Base-by-base conservation (phyloP, 2,888 invertebrate genomes). In the Hedychridium roseum region DNA sequence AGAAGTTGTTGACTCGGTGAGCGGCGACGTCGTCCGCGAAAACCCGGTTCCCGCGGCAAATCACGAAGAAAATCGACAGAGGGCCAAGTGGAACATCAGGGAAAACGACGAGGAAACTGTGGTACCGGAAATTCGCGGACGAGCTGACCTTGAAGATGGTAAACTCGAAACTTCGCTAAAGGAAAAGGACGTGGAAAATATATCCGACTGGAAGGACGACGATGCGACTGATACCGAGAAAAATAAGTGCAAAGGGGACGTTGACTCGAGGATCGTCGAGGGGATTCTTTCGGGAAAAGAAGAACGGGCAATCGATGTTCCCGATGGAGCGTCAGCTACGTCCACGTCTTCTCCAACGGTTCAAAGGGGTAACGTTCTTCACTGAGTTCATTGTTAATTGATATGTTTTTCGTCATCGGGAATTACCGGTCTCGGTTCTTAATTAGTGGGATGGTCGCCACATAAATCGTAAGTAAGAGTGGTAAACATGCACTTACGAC, bases 291-390 rank as follows among this genome's bases (percentile, higher is more conserved):
- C 54, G 3, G 66, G 66, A 0, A 66, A 58, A 31, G 57, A 71
- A 40, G 71, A 71, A 49, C 50, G 72, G 20, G 64, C 70, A 5
- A 60, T 72, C n/a, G 72, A 71, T 30, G 68, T 70, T n/a, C 69
- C 71, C 1, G 65, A 67, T 17, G 54, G 51, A 9, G 48, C 45
- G 3, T 60, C 64, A 2, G 52, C 51, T 2, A 35, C 30, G 7
- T 60, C 62, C 5, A 52, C 38, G 3, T 35, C 45, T 15, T 37
- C 50, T 12, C 2, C 50, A 14, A 62, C 39, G 32, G 38, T 34
- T 3, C 60, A 55, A 35, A 49, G 50, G 48, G 66, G 61, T 57
- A 60, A 65, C 57, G 26, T 4, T n/a, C 14, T 7, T 30, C n/a
- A 30, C 14, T n/a, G n/a, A n/a, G n/a, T n/a, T n/a, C n/a, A n/a